These are phyloP conservation scores for Drosophila busckii DNA, from an alignment of 1,140 invertebrate species.

Conservation along the genomic window DNA sequence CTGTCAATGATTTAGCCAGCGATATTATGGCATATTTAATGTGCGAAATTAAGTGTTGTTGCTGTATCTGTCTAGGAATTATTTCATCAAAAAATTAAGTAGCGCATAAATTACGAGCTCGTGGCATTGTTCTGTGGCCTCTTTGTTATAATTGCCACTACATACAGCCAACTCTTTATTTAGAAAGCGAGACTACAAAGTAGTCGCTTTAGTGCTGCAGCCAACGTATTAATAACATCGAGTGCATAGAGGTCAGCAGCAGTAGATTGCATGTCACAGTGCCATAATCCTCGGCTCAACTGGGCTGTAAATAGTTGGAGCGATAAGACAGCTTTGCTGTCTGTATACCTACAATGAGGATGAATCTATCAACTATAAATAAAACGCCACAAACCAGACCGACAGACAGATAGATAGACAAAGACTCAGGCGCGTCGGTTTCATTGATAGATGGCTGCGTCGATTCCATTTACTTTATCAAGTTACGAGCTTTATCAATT, in stretches of 20 bases:
- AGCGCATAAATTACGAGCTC: conserved; percentile 63
- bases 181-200: too few species aligned
- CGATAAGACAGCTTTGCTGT: conserved; percentile 51
- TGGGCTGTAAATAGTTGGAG: conserved; percentile 50
- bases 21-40: conserved; percentile 67
- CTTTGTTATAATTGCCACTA: too few species aligned
- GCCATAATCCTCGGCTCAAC: conserved; percentile 58
- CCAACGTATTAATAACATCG: conserved; percentile 33
- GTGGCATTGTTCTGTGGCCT: conserved; percentile 20
- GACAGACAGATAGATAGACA: neutral
- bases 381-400: conserved; percentile 17
- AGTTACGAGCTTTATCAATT: conserved; percentile 64
- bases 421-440: conserved; percentile 4
- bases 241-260: too few species aligned
- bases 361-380: conserved; percentile 52
- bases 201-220: too few species aligned
- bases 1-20: conserved; percentile 11
- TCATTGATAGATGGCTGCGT: neutral
- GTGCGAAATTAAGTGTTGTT: conserved; percentile 74
- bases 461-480: conserved; percentile 51
- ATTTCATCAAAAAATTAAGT: conserved; percentile 74
- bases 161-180: too few species aligned
- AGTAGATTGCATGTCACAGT: conserved; percentile 43
- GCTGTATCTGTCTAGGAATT: conserved; percentile 64
- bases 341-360: conserved; percentile 30